These are phyloP conservation scores for Avahi laniger DNA, from an alignment of 2,797 vertebrate genomes.

Conservation along the genomic window DNA sequence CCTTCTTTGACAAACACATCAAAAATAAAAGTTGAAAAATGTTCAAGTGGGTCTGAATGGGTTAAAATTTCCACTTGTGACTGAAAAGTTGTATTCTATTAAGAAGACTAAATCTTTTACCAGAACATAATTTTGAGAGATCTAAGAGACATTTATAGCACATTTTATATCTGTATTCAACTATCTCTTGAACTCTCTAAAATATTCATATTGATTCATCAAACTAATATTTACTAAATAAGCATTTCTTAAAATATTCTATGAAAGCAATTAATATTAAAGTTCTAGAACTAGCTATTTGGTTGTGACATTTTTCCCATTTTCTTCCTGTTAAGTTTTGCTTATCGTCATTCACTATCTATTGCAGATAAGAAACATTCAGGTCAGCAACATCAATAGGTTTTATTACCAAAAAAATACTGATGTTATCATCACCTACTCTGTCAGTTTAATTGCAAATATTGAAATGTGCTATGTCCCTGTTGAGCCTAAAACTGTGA, in stretches of 20 bases:
- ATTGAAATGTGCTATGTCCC: conserved; percentile 66
- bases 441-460: conserved; percentile 84
- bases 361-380: conserved; percentile 80
- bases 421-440: conserved; percentile 80
- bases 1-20: background rate
- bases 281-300: background rate
- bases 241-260: background rate
- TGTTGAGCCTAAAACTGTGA: conserved; percentile 61
- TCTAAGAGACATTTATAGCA: background rate
- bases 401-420: conserved; percentile 76
- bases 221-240: background rate
- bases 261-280: background rate
- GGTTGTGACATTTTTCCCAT: conserved; percentile 42
- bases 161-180: background rate
- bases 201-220: background rate
- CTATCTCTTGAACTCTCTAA: background rate
- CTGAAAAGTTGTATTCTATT: background rate
- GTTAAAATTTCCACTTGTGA: background rate
- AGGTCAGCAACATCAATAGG: conserved; percentile 82
- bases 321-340: conserved; percentile 64
- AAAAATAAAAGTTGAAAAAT: background rate
- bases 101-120: background rate
- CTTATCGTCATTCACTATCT: conserved; percentile 75
- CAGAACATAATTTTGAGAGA: background rate
- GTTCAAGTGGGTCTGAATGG: background rate